A percentile compares a stretch with the other conserved stretches of the same genome.
These are phyloP conservation scores for Chymomyza fuscimana DNA, from an alignment of 2,888 invertebrate genomes.

Conservation along the genomic window DNA sequence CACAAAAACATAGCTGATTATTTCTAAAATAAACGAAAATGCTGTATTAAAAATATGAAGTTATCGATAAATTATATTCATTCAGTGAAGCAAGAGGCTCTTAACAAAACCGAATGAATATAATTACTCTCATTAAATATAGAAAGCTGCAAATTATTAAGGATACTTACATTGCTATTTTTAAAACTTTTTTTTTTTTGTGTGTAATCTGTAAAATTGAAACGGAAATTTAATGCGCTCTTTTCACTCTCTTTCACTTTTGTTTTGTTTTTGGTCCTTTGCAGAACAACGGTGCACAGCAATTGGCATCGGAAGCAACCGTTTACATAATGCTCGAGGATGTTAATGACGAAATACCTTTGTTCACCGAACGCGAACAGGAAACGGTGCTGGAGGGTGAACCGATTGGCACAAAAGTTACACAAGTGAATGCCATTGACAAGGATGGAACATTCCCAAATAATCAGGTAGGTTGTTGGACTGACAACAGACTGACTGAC, in stretches of 20 bases:
- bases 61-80: too few species aligned
- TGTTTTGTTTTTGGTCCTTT: slow-evolving; percentile 32
- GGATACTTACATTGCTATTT: too few species aligned
- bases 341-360: slow-evolving; percentile 97
- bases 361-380: slow-evolving; percentile 96
- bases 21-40: too few species aligned
- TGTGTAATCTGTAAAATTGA: background rate
- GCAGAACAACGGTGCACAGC: slow-evolving; percentile 97
- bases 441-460: slow-evolving; percentile 97
- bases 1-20: too few species aligned
- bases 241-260: background rate
- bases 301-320: slow-evolving; percentile 95
- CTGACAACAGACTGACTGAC: slow-evolving; percentile 8
- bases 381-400: slow-evolving; percentile 97
- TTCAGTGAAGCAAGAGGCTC: too few species aligned
- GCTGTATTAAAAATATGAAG: too few species aligned
- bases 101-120: too few species aligned
- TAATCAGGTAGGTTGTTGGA: slow-evolving; percentile 86
- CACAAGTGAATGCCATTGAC: slow-evolving; percentile 97
- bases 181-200: background rate
- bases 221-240: slow-evolving; percentile 5
- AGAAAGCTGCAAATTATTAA: too few species aligned
- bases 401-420: slow-evolving; percentile 96
- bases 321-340: slow-evolving; percentile 96
- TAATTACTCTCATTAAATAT: too few species aligned